These are phyloP conservation scores for Streblospio benedicti DNA, from an alignment of 1,140 invertebrate species.

Conservation along the genomic window DNA sequence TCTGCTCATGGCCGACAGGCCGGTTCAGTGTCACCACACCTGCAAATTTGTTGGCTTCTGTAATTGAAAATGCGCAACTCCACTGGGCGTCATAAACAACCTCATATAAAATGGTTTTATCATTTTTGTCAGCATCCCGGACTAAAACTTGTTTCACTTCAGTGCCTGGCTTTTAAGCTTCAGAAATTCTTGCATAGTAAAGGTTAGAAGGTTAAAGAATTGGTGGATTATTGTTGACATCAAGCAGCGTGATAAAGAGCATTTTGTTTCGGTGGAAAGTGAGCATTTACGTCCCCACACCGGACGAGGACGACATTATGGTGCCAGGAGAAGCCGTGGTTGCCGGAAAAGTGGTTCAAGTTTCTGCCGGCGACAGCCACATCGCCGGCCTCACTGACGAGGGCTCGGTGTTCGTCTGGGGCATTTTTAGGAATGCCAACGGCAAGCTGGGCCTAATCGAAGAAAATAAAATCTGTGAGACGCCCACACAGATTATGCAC, in stretches of 20 bases:
- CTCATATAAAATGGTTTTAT: conserved; percentile 62
- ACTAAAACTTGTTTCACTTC: conserved; percentile 72
- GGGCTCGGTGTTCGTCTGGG: too few species aligned
- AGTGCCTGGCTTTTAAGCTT: conserved; percentile 78
- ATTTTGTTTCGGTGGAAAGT: conserved; percentile 63
- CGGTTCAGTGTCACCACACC: conserved; percentile 76
- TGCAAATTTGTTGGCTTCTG: conserved; percentile 10
- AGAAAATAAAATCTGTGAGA: too few species aligned
- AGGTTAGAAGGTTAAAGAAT: conserved; percentile 58
- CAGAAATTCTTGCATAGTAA: conserved; percentile 69
- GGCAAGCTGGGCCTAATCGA: too few species aligned
- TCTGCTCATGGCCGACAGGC: conserved; percentile 75
- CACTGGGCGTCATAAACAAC: conserved; percentile 1
- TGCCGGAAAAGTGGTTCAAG: too few species aligned
- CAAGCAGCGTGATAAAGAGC: conserved; percentile 57
- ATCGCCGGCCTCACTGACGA: too few species aligned
- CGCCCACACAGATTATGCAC: too few species aligned
- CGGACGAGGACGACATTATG: too few species aligned
- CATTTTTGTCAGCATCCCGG: conserved; percentile 79
- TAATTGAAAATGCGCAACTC: conserved; percentile 2
- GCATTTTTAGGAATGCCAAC: too few species aligned
- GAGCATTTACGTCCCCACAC: conserved; percentile 71
- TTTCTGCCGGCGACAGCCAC: too few species aligned
- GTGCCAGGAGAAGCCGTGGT: too few species aligned
- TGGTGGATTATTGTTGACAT: conserved; percentile 88